Percentiles rank a stretch among this genome's conserved stretches.
These are phyloP conservation scores for Iphiclides podalirius DNA, from an alignment of 2,888 invertebrate genomes.

Conservation along the genomic window DNA sequence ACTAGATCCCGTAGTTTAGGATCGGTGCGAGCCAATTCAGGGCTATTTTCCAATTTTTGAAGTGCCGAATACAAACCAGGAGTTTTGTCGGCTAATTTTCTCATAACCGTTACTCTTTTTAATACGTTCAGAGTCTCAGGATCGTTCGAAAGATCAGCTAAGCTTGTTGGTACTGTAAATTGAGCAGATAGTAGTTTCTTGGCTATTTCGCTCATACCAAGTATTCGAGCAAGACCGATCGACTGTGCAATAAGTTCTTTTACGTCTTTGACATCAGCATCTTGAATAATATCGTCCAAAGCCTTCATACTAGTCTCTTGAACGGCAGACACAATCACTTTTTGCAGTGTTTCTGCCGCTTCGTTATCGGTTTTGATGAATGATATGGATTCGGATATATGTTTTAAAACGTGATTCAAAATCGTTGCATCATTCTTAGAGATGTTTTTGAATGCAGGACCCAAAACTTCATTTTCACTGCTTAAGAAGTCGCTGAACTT, in stretches of 20 bases:
- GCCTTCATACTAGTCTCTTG: conserved; percentile 81
- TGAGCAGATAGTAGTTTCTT: conserved; percentile 71
- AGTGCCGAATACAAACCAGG: conserved; percentile 82
- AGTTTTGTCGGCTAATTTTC: conserved; percentile 84
- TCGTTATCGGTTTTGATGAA: conserved; percentile 82
- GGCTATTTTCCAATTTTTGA: conserved; percentile 82
- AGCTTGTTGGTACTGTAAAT: conserved; percentile 76
- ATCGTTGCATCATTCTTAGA: conserved; percentile 81
- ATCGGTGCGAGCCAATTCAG: conserved; percentile 84
- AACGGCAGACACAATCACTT: conserved; percentile 83
- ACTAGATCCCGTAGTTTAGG: conserved; percentile 85
- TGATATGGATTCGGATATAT: conserved; percentile 81
- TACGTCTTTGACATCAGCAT: conserved; percentile 65
- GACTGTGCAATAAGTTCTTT: conserved; percentile 81
- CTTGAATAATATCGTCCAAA: conserved; percentile 76
- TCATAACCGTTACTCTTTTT: conserved; percentile 85
- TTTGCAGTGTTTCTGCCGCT: conserved; percentile 83
- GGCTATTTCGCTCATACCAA: conserved; percentile 83
- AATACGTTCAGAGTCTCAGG: conserved; percentile 82
- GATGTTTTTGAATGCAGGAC: conserved; percentile 83
- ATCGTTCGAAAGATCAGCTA: conserved; percentile 79
- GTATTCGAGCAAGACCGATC: conserved; percentile 83
- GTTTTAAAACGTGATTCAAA: conserved; percentile 79
- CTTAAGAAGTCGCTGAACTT: conserved; percentile 83
- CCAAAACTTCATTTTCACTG: conserved; percentile 80